Evolutionary conservation across 2,797 vertebrate genomes (phyloP).

Genomic region (Pipistrellus pygmaeus): DNA sequence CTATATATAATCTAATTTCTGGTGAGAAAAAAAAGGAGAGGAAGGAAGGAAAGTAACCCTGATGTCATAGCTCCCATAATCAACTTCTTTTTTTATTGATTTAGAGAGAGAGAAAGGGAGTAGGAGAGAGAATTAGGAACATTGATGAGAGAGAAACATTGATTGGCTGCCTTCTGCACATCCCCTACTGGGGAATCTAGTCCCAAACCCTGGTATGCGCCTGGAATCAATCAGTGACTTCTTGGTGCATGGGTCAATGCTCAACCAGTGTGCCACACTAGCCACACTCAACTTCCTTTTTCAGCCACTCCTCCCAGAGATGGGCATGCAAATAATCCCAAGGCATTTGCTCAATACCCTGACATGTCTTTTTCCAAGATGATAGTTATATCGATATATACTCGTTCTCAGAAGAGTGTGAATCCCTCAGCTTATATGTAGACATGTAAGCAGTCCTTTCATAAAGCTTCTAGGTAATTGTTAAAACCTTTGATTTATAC

Average conservation of each 20-base stretch:
- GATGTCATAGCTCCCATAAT: not conserved
- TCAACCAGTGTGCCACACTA: not conserved
- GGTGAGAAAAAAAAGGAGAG: not conserved
- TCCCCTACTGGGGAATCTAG: not conserved
- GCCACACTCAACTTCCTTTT: not conserved
- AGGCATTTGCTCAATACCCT: not conserved
- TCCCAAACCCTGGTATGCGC: not conserved
- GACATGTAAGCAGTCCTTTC: not conserved
- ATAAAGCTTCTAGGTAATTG: not conserved
- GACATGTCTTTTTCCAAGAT: not conserved
- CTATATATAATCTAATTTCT: not conserved
- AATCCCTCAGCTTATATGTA: conserved; percentile 6
- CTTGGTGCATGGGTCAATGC: not conserved
- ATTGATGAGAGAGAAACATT: not conserved
- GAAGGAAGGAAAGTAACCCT: not conserved
- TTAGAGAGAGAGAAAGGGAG: not conserved
- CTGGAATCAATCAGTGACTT: not conserved
- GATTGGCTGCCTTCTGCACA: not conserved
- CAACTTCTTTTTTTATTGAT: not conserved
- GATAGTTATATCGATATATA: not conserved
- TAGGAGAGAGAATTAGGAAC: not conserved
- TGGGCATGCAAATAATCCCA: not conserved
- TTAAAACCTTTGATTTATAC: not conserved
- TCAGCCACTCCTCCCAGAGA: not conserved
- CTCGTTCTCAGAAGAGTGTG: not conserved